A percentile compares a stretch with the other conserved stretches of the same genome.
These are phyloP conservation scores for Chelidonichthys spinosus DNA, from an alignment of 2,797 vertebrate genomes.

Conservation along the genomic window DNA sequence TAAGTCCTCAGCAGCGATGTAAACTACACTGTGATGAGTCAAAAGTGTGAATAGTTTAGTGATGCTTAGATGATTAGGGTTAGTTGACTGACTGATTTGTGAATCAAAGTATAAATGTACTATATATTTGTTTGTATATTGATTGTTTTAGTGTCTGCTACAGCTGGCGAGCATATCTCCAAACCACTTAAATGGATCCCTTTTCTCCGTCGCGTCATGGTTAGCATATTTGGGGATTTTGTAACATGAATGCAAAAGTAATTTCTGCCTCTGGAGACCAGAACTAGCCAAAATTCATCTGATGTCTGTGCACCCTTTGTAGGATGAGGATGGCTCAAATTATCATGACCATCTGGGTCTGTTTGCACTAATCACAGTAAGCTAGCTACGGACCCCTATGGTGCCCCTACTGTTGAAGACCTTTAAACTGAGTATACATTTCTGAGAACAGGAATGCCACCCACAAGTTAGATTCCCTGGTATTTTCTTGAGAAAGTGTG, in stretches of 20 bases:
- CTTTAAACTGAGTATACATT: constrained; percentile 32
- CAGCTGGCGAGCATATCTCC: constrained; percentile 33
- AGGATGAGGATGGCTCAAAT: constrained; percentile 53
- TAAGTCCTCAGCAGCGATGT: constrained; percentile 4
- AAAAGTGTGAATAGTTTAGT: neutral
- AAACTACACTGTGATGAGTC: neutral
- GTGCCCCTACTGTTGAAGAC: constrained; percentile 40
- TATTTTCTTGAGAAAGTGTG: constrained; percentile 49
- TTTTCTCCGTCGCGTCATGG: constrained; percentile 23
- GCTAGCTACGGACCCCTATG: constrained; percentile 33
- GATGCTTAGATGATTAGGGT: neutral
- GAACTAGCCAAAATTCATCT: constrained; percentile 44
- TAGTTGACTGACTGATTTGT: too few relatives aligned
- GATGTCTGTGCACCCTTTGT: constrained; percentile 42
- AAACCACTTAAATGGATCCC: constrained; percentile 35
- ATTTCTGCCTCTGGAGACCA: constrained; percentile 39
- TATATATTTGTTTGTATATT: constrained; percentile 12
- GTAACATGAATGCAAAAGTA: constrained; percentile 50
- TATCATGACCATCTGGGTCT: constrained; percentile 59
- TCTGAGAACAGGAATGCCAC: constrained; percentile 38
- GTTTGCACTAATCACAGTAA: constrained; percentile 51
- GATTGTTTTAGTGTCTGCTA: constrained; percentile 22
- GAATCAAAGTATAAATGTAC: neutral
- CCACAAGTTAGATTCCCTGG: constrained; percentile 40
- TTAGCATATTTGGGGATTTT: constrained; percentile 48